phyloP scores from a whole-genome alignment of 2,888 invertebrate genomes.

The Heliconius erato region DNA sequence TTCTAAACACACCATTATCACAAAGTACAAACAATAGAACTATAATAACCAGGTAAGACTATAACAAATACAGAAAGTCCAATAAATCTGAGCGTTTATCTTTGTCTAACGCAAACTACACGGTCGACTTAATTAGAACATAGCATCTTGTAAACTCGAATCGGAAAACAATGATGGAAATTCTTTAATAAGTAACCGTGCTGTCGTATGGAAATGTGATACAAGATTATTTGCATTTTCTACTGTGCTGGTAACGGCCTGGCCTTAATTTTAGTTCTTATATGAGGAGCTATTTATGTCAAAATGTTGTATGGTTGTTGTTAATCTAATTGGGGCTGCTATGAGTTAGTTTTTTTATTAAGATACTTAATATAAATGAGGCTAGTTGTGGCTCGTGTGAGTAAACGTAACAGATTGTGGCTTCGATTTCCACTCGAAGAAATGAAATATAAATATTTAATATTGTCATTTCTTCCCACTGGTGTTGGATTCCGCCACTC shows the following conservation, averaged over 20 bases:
- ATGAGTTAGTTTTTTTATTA: background rate
- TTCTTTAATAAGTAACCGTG: constrained; percentile 31
- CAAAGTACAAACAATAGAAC: background rate
- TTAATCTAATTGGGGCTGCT: background rate
- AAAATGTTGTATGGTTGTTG: constrained; percentile 12
- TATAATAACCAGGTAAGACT: background rate
- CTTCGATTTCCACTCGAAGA: no score
- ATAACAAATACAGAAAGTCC: constrained; percentile 29
- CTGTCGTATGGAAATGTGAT: constrained; percentile 28
- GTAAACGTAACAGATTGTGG: no score
- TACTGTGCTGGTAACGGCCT: constrained; percentile 24
- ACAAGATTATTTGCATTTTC: constrained; percentile 29
- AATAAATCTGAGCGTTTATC: constrained; percentile 38
- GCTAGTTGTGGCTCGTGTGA: no score
- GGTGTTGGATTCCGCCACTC: no score
- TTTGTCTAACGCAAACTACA: background rate
- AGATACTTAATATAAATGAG: background rate
- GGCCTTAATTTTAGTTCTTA: constrained; percentile 21
- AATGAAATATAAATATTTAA: no score
- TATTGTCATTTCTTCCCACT: no score
- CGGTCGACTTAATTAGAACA: constrained; percentile 26
- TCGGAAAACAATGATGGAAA: constrained; percentile 35
- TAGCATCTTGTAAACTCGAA: constrained; percentile 31
- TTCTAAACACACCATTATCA: background rate
- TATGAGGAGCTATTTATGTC: constrained; percentile 12